These are phyloP conservation scores for Platichthys flesus DNA, from an alignment of 2,113 vertebrate genomes.

Conservation along the genomic window DNA sequence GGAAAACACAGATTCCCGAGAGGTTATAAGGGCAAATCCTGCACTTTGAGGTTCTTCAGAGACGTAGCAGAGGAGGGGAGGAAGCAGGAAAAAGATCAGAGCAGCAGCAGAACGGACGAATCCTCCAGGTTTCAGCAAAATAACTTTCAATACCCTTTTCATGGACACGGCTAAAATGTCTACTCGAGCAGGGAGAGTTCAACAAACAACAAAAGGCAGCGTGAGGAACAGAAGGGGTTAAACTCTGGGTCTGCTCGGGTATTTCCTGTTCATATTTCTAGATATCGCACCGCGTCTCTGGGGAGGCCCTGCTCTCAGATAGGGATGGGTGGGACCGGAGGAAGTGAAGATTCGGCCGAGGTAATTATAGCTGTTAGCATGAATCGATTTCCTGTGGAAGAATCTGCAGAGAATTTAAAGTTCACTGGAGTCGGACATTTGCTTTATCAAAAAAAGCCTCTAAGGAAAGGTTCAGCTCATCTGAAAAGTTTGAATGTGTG, in stretches of 20 bases:
- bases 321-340: conserved; percentile 51
- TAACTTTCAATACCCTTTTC: not conserved
- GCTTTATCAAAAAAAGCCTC: too few species aligned
- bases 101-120: conserved; percentile 11
- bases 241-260: conserved; percentile 1
- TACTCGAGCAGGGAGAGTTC: not conserved
- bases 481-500: too few species aligned
- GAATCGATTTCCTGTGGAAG: not conserved
- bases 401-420: conserved; percentile 3
- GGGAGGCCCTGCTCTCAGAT: conserved; percentile 33
- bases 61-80: too few species aligned
- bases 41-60: not conserved
- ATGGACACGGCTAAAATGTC: not conserved
- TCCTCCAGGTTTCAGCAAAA: not conserved
- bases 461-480: too few species aligned
- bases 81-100: not conserved
- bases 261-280: conserved; percentile 72
- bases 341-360: conserved; percentile 31
- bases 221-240: not conserved
- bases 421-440: not conserved
- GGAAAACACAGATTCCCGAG: conserved; percentile 4
- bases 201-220: not conserved
- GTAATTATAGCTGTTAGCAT: conserved; percentile 18
- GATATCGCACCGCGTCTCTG: conserved; percentile 43
- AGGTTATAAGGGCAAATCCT: conserved; percentile 19